These are phyloP conservation scores for Apis florea DNA, from an alignment of 1,140 invertebrate genomes.

Conservation along the genomic window DNA sequence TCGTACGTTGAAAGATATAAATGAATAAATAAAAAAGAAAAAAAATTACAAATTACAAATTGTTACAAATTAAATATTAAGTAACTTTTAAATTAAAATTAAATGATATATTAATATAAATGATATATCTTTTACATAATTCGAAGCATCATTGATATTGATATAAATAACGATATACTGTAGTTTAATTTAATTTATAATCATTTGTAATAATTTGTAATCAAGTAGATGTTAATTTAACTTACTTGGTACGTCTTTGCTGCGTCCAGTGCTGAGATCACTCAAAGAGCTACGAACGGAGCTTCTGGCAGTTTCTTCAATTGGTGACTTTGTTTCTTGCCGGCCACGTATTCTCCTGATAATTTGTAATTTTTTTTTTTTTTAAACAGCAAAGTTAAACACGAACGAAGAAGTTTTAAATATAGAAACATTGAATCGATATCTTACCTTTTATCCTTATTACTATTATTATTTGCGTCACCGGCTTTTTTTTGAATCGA, in stretches of 20 bases:
- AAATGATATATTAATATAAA: no score
- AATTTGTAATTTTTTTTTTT: constrained; percentile 42
- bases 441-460: constrained; percentile 75
- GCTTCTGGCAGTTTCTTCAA: constrained; percentile 78
- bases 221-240: constrained; percentile 48
- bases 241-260: constrained; percentile 76
- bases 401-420: not conserved
- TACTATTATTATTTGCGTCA: constrained; percentile 74
- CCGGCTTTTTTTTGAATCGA: constrained; percentile 65
- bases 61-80: not conserved
- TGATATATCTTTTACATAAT: not conserved
- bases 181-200: constrained; percentile 11
- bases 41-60: no score
- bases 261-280: constrained; percentile 77
- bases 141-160: not conserved
- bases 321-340: constrained; percentile 74
- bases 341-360: constrained; percentile 73
- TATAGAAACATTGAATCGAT: not conserved
- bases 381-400: not conserved
- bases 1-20: not conserved
- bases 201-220: no score
- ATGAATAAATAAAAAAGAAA: not conserved
- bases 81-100: not conserved
- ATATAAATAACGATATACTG: not conserved
- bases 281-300: constrained; percentile 79